Evolutionary conservation across 2,113 vertebrate species (phyloP).

Genomic region (Cariama cristata): DNA sequence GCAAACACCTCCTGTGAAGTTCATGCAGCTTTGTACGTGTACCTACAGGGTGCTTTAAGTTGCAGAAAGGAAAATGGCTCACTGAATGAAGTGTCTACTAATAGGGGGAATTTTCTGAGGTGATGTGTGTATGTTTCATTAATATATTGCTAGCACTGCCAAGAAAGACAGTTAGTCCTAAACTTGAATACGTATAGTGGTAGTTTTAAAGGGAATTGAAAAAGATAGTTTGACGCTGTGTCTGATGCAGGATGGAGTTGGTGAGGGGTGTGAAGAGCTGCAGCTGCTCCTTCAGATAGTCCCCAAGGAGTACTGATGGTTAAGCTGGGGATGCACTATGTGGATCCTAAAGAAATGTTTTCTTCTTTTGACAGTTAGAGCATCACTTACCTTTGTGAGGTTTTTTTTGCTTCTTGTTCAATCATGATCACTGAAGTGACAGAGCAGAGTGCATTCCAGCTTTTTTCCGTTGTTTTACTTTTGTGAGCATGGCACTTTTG

Average conservation of each 20-base stretch:
- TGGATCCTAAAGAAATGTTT: neutral
- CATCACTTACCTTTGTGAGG: neutral
- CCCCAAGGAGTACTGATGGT: neutral
- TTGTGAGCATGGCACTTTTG: neutral
- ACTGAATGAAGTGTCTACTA: neutral
- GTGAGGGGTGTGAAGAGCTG: neutral
- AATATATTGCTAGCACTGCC: neutral
- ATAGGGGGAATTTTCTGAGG: neutral
- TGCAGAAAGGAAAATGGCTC: neutral
- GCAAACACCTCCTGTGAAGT: neutral
- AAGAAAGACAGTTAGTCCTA: neutral
- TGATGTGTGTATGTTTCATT: neutral
- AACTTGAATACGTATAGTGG: neutral
- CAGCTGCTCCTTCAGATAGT: neutral
- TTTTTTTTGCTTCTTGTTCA: neutral
- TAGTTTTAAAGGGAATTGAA: neutral
- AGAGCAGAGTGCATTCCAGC: neutral
- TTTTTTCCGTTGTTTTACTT: neutral
- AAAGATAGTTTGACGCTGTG: neutral
- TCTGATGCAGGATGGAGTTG: neutral
- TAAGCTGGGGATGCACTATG: neutral
- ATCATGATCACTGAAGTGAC: rapidly evolving
- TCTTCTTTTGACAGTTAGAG: neutral
- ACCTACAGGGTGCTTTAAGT: neutral
- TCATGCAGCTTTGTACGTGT: neutral